A percentile compares a stretch with the other conserved stretches of the same genome.
These are phyloP conservation scores for Tribolium castaneum DNA, from an alignment of 1,140 invertebrate species.

Conservation along the genomic window DNA sequence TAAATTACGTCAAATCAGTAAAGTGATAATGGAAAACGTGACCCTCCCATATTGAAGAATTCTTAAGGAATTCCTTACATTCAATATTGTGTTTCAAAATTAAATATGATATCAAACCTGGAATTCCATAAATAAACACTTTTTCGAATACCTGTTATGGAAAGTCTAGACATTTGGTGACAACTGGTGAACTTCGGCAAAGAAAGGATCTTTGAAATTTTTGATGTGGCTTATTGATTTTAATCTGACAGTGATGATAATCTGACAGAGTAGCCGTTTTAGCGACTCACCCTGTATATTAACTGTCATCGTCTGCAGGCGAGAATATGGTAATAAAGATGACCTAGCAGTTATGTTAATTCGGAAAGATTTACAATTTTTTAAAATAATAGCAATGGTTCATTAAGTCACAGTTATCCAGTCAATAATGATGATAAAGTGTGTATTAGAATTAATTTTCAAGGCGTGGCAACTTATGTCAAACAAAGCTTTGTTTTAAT, in stretches of 20 bases:
- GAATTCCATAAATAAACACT: neutral
- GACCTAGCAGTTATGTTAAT: conserved; percentile 15
- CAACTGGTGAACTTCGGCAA: neutral
- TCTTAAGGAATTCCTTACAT: neutral
- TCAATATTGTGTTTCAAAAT: neutral
- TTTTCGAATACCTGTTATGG: neutral
- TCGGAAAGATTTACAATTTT: conserved; percentile 10
- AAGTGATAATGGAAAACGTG: neutral
- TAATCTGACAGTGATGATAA: neutral
- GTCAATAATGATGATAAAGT: neutral
- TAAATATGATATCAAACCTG: neutral
- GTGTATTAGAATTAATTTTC: neutral
- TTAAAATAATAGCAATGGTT: conserved; percentile 10
- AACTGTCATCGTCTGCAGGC: conserved; percentile 17
- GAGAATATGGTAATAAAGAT: conserved; percentile 12
- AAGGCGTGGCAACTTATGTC: neutral
- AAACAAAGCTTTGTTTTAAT: neutral
- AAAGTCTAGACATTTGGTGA: neutral
- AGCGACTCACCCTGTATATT: neutral
- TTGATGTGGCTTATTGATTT: neutral
- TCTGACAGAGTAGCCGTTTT: neutral
- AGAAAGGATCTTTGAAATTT: neutral
- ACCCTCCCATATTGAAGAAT: neutral
- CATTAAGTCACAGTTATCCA: conserved; percentile 2
- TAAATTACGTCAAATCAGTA: neutral